These are phyloP conservation scores for Papilio dardanus DNA, from an alignment of 1,140 invertebrate genomes.

Conservation along the genomic window DNA sequence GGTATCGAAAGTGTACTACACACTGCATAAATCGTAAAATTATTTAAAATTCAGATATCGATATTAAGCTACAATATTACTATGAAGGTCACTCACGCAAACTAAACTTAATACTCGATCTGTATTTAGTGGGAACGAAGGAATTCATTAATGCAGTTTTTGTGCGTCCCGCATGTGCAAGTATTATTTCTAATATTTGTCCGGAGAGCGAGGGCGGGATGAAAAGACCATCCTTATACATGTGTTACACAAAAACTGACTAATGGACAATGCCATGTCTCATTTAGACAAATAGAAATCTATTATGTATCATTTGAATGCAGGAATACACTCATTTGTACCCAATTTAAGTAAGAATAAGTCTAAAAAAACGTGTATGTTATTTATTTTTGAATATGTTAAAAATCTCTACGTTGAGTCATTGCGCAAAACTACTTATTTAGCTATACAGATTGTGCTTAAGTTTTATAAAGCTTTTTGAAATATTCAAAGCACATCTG, in stretches of 20 bases:
- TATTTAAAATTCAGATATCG: neutral
- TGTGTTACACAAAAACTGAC: conserved; percentile 59
- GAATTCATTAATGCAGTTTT: conserved; percentile 42
- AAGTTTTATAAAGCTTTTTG: neutral
- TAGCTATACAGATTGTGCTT: neutral
- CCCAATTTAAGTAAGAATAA: conserved; percentile 36
- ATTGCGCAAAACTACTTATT: neutral
- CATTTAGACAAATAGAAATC: conserved; percentile 41
- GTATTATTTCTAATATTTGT: conserved; percentile 52
- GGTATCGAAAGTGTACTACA: no score
- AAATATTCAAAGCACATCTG: conserved; percentile 21
- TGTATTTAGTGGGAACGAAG: conserved; percentile 11
- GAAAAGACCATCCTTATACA: conserved; percentile 54
- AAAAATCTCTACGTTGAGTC: neutral
- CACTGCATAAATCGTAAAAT: no score
- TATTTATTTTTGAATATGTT: neutral
- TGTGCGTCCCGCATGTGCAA: conserved; percentile 62
- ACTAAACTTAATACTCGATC: neutral
- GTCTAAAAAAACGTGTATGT: neutral
- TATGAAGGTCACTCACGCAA: neutral
- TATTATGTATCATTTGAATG: conserved; percentile 32
- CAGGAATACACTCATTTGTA: conserved; percentile 36
- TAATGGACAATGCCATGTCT: conserved; percentile 45
- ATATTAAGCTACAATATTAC: neutral
- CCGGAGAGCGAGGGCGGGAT: conserved; percentile 50